phyloP scores from a whole-genome alignment of 1,140 invertebrate genomes.

The Reticulitermes speratus region DNA sequence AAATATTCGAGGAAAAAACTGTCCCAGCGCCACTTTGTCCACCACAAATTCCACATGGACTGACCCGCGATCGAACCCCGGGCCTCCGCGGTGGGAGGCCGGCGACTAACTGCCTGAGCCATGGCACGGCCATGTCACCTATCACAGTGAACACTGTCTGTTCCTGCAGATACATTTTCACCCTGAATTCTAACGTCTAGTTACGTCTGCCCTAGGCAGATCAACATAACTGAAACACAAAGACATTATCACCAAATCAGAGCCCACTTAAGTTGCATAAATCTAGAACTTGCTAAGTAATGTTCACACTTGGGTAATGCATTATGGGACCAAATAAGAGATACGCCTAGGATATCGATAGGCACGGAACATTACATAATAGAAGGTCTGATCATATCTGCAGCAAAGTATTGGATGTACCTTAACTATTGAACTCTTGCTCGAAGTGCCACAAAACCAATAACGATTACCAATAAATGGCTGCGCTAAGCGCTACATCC shows the following conservation, averaged over 20 bases:
- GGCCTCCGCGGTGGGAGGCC: too few species aligned
- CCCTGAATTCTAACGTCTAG: too few species aligned
- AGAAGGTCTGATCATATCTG: not conserved
- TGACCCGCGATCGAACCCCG: too few species aligned
- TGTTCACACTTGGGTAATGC: not conserved
- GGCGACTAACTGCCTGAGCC: too few species aligned
- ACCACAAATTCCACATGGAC: too few species aligned
- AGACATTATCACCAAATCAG: not conserved
- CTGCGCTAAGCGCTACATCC: slow-evolving; percentile 14
- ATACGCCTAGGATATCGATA: not conserved
- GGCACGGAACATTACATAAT: not conserved
- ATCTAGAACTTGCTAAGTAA: not conserved
- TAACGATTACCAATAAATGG: slow-evolving; percentile 28
- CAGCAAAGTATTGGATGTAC: not conserved
- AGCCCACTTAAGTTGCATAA: not conserved
- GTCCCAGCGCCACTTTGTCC: too few species aligned
- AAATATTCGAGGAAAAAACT: too few species aligned
- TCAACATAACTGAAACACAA: too few species aligned
- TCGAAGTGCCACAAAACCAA: slow-evolving; percentile 1
- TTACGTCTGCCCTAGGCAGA: too few species aligned
- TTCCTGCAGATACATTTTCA: too few species aligned
- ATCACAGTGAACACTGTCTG: too few species aligned
- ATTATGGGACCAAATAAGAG: not conserved
- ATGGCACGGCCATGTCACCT: too few species aligned
- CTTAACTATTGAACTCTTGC: not conserved